phyloP scores from a whole-genome alignment of 2,888 invertebrate genomes.

The Brachypterus glaber region DNA sequence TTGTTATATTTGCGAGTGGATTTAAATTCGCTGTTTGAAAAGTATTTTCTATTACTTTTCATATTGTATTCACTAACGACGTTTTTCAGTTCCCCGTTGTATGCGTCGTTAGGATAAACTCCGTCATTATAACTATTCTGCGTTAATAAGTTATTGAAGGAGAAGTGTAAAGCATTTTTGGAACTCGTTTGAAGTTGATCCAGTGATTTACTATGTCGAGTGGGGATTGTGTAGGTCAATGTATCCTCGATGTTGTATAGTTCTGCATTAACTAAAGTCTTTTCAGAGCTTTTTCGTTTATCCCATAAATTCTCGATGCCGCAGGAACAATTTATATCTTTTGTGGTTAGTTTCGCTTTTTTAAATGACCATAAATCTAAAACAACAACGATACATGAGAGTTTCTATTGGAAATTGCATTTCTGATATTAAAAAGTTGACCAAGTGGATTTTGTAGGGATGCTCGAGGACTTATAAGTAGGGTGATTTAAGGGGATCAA shows the following conservation, averaged over 20 bases:
- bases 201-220: conserved; percentile 69
- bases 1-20: not conserved
- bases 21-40: conserved; percentile 17
- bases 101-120: too few species aligned
- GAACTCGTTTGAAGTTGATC: conserved; percentile 58
- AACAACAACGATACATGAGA: too few species aligned
- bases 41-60: conserved; percentile 17
- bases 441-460: too few species aligned
- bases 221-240: conserved; percentile 23
- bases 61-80: conserved; percentile 29
- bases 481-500: too few species aligned
- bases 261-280: conserved; percentile 21
- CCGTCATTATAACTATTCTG: too few species aligned
- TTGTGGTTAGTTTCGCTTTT: conserved; percentile 20
- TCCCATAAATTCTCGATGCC: conserved; percentile 28
- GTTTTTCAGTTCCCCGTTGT: conserved; percentile 22
- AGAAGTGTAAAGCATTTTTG: conserved; percentile 27
- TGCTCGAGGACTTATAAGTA: too few species aligned
- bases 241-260: conserved; percentile 21
- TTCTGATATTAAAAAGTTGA: too few species aligned
- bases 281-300: conserved; percentile 23
- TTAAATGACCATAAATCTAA: conserved; percentile 20
- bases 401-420: too few species aligned
- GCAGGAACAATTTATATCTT: conserved; percentile 29
- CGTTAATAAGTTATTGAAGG: conserved; percentile 25